Evolutionary conservation across 2,888 invertebrate species (phyloP).

Genomic region (Bursaphelenchus okinawaensis): DNA sequence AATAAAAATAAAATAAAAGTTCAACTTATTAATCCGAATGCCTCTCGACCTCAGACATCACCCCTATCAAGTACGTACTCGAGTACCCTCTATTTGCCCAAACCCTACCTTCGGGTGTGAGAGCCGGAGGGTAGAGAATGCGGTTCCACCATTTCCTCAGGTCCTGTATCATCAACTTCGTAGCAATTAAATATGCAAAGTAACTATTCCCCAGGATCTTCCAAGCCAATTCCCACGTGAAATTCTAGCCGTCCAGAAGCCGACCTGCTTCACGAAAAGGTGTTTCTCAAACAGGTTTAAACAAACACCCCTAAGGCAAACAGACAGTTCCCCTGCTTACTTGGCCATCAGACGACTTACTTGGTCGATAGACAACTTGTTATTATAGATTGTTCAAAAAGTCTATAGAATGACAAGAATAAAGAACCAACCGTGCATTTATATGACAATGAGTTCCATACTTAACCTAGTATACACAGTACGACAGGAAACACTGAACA

Average conservation of each 20-base stretch:
- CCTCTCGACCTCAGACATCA: neutral
- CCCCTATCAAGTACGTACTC: neutral
- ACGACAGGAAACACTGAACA: neutral
- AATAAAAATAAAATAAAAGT: no score
- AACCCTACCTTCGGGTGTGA: neutral
- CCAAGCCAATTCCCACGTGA: neutral
- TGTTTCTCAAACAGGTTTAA: neutral
- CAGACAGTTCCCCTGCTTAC: constrained; percentile 5
- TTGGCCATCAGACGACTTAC: no score
- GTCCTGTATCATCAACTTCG: neutral
- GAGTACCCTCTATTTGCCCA: no score
- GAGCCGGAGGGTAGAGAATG: neutral
- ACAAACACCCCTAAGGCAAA: neutral
- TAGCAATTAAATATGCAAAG: neutral
- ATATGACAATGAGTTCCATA: no score
- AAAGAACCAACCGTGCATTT: no score
- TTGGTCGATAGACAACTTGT: no score
- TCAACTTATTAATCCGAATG: no score
- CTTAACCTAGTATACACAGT: neutral
- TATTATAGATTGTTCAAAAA: no score
- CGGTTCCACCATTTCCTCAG: neutral
- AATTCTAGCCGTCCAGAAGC: neutral
- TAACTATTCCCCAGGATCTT: neutral
- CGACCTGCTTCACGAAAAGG: neutral
- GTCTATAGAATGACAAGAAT: no score